Conservation (phyloP, 2,888 invertebrate genomes). For the Anaspis maculata region DNA sequence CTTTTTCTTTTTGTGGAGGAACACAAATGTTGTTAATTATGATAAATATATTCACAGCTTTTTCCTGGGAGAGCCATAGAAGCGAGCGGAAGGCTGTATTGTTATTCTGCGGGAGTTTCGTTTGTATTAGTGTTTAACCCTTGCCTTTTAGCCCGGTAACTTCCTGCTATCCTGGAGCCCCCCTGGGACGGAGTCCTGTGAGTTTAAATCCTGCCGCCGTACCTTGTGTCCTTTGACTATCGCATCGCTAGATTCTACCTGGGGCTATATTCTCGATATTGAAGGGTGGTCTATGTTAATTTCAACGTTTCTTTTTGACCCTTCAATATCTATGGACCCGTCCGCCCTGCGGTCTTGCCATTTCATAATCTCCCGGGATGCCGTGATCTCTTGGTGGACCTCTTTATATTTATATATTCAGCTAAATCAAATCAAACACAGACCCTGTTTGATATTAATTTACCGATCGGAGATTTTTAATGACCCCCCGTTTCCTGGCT, state of each 20-base stretch:
- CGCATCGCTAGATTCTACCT: constrained; percentile 20
- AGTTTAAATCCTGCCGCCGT: constrained; percentile 35
- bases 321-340: constrained; percentile 12
- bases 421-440: constrained; percentile 19
- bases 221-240: constrained; percentile 31
- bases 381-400: constrained; percentile 13
- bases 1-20: constrained; percentile 38
- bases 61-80: constrained; percentile 45
- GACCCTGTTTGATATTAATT: constrained; percentile 17
- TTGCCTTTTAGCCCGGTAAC: constrained; percentile 42
- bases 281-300: constrained; percentile 28
- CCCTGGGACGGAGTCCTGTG: constrained; percentile 37
- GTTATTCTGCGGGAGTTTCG: constrained; percentile 42
- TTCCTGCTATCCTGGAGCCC: constrained; percentile 41
- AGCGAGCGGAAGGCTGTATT: constrained; percentile 40
- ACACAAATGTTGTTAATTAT: constrained; percentile 46
- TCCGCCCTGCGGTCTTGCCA: constrained; percentile 15
- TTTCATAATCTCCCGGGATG: constrained; percentile 14
- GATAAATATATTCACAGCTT: constrained; percentile 45
- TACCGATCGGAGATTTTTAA: constrained; percentile 12
- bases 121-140: constrained; percentile 45
- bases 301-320: constrained; percentile 20
- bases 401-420: constrained; percentile 18
- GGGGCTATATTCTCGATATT: constrained; percentile 21
- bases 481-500: constrained; percentile 4